Percentiles rank a stretch among this genome's conserved stretches.
phyloP scores from a whole-genome alignment of 2,888 invertebrate species.

The Adineta ricciae region DNA sequence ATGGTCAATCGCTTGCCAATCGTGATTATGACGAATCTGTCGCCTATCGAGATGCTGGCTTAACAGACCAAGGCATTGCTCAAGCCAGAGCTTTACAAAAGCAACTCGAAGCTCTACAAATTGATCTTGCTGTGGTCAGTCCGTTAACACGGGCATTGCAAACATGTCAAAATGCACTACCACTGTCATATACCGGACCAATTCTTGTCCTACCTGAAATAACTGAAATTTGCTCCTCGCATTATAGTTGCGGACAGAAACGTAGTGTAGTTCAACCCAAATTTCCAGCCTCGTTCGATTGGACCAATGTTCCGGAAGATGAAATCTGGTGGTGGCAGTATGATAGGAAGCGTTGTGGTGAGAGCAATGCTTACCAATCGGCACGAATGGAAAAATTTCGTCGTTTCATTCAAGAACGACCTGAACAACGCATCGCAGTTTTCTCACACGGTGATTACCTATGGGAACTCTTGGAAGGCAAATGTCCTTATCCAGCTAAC shows the following conservation, averaged over 20 bases:
- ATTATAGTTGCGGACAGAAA: constrained; percentile 11
- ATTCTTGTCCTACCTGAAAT: constrained; percentile 1
- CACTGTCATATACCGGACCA: background rate
- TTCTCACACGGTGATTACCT: constrained; percentile 11
- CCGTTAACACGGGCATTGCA: constrained; percentile 17
- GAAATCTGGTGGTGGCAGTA: constrained; percentile 4
- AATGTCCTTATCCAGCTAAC: background rate
- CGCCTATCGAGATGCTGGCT: constrained; percentile 4
- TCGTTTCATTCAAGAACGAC: background rate
- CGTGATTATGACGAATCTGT: background rate
- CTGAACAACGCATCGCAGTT: background rate
- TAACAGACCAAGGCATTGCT: background rate
- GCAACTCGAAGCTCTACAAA: background rate
- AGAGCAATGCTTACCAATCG: background rate
- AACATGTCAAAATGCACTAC: constrained; percentile 4
- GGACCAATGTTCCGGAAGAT: background rate
- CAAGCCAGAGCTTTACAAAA: constrained; percentile 4
- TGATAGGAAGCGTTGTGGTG: background rate
- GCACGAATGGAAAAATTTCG: background rate
- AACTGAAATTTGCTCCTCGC: background rate
- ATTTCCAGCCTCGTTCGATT: background rate
- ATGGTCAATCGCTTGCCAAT: background rate
- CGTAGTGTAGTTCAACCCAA: background rate
- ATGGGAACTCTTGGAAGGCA: background rate
- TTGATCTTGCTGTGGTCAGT: background rate